A percentile compares a stretch with the other conserved stretches of the same genome.
These are phyloP conservation scores for Blomia tropicalis DNA, from an alignment of 2,888 invertebrate genomes.

Conservation along the genomic window DNA sequence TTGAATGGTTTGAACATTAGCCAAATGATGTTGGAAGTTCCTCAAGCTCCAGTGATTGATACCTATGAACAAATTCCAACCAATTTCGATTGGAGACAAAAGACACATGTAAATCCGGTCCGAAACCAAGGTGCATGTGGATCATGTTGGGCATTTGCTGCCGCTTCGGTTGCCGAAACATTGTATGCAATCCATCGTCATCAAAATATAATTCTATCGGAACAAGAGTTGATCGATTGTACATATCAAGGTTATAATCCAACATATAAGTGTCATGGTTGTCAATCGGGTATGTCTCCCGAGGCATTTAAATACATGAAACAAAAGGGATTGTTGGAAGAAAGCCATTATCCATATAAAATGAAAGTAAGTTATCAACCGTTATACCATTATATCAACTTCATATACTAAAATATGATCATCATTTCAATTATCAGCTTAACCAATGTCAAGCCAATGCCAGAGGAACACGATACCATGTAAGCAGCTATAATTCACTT, in stretches of 20 bases:
- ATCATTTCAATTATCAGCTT: neutral
- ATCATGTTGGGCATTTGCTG: neutral
- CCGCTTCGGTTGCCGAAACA: neutral
- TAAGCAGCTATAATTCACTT: neutral
- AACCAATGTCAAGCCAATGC: neutral
- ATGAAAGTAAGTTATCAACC: neutral
- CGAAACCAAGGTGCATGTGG: neutral
- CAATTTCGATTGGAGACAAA: neutral
- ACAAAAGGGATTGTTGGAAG: neutral
- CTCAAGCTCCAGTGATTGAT: too few species aligned
- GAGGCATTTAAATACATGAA: neutral
- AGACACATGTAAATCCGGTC: neutral
- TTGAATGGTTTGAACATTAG: neutral
- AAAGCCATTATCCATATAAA: neutral
- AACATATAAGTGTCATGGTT: neutral
- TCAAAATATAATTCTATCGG: neutral
- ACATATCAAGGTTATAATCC: neutral
- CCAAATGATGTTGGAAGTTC: too few species aligned
- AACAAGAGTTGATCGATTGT: slow-evolving; percentile 1
- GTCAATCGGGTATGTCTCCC: neutral
- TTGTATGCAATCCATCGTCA: neutral
- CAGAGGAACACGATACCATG: neutral
- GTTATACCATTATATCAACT: neutral
- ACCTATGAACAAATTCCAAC: too few species aligned
- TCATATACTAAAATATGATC: neutral